Percentiles rank a stretch among this genome's conserved stretches.
phyloP scores from a whole-genome alignment of 2,113 vertebrate species.

The Mustelus asterias region DNA sequence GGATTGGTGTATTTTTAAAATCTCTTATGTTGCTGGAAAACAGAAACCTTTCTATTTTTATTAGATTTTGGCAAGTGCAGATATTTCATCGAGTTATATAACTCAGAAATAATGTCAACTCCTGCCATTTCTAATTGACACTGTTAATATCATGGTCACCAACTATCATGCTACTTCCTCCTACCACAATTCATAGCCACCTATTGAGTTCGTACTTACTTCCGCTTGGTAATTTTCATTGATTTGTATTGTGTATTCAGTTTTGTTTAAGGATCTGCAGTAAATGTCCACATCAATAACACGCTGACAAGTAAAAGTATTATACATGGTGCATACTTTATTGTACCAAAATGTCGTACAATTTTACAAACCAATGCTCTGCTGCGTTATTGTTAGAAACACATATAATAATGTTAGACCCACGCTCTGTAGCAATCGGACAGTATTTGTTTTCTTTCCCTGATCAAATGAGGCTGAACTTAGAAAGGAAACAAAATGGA shows the following conservation, averaged over 20 bases:
- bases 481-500: not conserved
- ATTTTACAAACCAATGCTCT: not conserved
- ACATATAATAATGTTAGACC: not conserved
- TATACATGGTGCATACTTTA: not conserved
- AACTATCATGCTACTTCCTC: not conserved
- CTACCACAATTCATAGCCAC: not conserved
- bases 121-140: not conserved
- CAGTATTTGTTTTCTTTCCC: not conserved
- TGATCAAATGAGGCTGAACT: not conserved
- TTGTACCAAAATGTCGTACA: not conserved
- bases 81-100: not conserved
- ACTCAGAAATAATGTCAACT: not conserved
- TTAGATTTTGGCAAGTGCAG: not conserved
- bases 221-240: not conserved
- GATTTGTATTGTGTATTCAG: not conserved
- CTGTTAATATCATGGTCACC: not conserved
- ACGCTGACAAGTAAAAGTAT: not conserved
- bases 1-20: not conserved
- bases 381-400: not conserved
- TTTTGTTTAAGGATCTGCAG: not conserved
- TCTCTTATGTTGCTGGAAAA: not conserved
- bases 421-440: not conserved
- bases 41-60: not conserved
- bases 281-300: not conserved
- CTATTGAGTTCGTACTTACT: not conserved